These are phyloP conservation scores for Oscheius sp. DNA, from an alignment of 1,140 invertebrate genomes.

Conservation along the genomic window DNA sequence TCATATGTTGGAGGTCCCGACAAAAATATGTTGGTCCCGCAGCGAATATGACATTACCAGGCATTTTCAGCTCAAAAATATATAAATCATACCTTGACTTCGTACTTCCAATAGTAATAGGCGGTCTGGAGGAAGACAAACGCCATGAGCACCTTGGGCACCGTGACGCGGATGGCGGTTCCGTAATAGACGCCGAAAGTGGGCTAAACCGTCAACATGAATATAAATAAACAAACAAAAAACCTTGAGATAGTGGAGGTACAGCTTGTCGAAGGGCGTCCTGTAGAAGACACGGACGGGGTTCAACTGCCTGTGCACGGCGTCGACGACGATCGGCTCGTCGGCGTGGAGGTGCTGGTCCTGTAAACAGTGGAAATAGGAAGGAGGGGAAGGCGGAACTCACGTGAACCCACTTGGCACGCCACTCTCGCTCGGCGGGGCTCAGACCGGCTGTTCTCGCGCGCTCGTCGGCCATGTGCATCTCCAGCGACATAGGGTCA, in stretches of 20 bases:
- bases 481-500: conserved; percentile 55
- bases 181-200: conserved; percentile 48
- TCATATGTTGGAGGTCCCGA: no score
- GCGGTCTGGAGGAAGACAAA: conserved; percentile 39
- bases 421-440: conserved; percentile 57
- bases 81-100: conserved; percentile 38
- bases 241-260: conserved; percentile 55
- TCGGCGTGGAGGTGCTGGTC: conserved; percentile 60
- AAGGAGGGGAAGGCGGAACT: neutral
- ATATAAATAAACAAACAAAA: conserved; percentile 34
- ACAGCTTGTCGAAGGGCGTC: conserved; percentile 53
- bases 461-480: conserved; percentile 58
- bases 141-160: conserved; percentile 48
- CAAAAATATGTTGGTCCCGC: no score
- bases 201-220: conserved; percentile 4
- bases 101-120: conserved; percentile 57
- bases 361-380: conserved; percentile 46
- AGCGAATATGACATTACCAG: no score
- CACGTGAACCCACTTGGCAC: conserved; percentile 45
- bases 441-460: conserved; percentile 48
- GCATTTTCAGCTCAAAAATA: neutral
- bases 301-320: conserved; percentile 56
- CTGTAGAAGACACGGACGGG: conserved; percentile 57
- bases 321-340: conserved; percentile 57
- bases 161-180: conserved; percentile 45